These are phyloP conservation scores for Isotomurus palustris DNA, from an alignment of 2,888 invertebrate species.

Conservation along the genomic window DNA sequence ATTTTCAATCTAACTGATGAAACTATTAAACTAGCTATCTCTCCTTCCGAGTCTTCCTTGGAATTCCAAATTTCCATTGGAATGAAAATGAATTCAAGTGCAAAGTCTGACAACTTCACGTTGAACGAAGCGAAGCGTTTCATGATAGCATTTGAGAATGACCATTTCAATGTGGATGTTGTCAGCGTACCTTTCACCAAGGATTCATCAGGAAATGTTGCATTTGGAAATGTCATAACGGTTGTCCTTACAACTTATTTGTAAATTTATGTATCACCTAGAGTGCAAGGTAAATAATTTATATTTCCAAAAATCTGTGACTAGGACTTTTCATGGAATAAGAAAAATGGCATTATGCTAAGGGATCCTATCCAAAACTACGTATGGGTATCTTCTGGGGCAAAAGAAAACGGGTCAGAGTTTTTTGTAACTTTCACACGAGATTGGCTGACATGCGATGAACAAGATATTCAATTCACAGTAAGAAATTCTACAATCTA, in stretches of 20 bases:
- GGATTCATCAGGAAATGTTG: not conserved
- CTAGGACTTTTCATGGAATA: constrained; percentile 4
- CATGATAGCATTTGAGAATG: not conserved
- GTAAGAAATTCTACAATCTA: not conserved
- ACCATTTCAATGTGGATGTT: not conserved
- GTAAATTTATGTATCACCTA: not conserved
- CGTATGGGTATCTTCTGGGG: not conserved
- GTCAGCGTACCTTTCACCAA: not conserved
- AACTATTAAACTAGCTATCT: not conserved
- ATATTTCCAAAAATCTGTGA: not conserved
- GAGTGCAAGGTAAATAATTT: too few species aligned
- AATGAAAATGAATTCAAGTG: too few species aligned
- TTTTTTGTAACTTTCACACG: not conserved
- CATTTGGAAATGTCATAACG: not conserved
- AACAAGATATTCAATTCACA: not conserved
- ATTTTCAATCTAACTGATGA: too few species aligned
- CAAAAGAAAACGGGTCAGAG: not conserved
- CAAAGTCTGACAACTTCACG: not conserved
- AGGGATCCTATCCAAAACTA: not conserved
- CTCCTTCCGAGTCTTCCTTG: not conserved
- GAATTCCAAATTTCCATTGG: not conserved
- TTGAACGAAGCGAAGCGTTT: not conserved
- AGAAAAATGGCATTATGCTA: constrained; percentile 1
- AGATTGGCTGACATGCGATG: constrained; percentile 4
- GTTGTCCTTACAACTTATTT: too few species aligned